phyloP scores from a whole-genome alignment of 2,797 vertebrate genomes.

The Squalus acanthias region DNA sequence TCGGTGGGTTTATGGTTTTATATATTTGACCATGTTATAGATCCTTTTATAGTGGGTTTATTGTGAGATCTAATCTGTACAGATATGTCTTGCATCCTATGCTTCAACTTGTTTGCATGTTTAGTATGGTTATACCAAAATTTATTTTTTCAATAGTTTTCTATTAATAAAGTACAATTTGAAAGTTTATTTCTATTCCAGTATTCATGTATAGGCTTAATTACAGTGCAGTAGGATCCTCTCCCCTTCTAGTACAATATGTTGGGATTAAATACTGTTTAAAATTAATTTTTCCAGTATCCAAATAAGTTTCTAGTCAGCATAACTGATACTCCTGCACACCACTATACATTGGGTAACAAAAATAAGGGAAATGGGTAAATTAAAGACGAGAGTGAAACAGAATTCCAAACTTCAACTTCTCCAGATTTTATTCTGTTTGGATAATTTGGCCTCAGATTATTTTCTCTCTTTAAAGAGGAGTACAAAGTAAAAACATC shows the following conservation, averaged over 20 bases:
- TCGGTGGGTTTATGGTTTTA: no score
- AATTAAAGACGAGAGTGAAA: background rate
- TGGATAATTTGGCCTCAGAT: background rate
- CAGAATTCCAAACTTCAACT: background rate
- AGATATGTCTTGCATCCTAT: no score
- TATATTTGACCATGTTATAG: no score
- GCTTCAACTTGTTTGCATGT: no score
- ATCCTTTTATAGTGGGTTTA: no score
- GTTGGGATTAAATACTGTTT: background rate
- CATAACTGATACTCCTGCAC: background rate
- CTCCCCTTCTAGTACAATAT: background rate
- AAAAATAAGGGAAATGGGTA: background rate
- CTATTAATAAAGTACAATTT: no score
- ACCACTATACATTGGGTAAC: background rate
- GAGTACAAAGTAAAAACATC: background rate
- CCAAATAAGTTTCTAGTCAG: background rate
- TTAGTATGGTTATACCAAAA: no score
- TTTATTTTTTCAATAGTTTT: no score
- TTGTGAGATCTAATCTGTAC: no score
- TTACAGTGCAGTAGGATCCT: background rate
- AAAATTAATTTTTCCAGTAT: background rate
- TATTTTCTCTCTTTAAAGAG: background rate
- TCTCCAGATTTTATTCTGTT: background rate
- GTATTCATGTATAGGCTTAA: no score
- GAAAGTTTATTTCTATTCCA: no score